Percentiles rank a stretch among this genome's conserved stretches.
Evolutionary conservation across 2,888 invertebrate genomes (phyloP).

Genomic region (Platycheirus rosarum): DNA sequence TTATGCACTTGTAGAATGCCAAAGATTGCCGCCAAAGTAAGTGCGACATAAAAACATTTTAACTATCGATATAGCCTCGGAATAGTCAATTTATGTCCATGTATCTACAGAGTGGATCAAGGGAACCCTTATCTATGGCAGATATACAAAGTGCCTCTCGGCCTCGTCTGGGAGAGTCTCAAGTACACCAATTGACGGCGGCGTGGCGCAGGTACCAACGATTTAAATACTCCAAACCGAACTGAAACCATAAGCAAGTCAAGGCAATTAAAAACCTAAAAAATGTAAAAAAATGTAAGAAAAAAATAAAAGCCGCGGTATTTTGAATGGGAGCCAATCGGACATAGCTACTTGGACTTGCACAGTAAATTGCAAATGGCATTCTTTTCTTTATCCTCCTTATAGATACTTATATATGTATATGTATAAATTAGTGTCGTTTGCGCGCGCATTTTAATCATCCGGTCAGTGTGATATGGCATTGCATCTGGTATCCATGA

Average conservation of each 20-base stretch:
- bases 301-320: conserved; percentile 35
- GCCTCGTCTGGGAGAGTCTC: conserved; percentile 53
- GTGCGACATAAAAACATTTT: conserved; percentile 67
- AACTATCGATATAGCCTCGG: conserved; percentile 37
- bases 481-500: no score
- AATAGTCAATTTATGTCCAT: conserved; percentile 30
- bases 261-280: conserved; percentile 37
- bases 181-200: conserved; percentile 68
- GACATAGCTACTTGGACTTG: conserved; percentile 1
- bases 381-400: conserved; percentile 27
- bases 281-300: neutral
- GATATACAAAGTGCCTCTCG: conserved; percentile 59
- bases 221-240: conserved; percentile 3
- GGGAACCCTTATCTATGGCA: conserved; percentile 56
- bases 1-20: conserved; percentile 22
- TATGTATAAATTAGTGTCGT: no score
- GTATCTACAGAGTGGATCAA: conserved; percentile 48
- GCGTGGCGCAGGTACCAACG: conserved; percentile 32
- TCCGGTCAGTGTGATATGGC: no score
- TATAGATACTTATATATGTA: neutral
- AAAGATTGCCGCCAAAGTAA: conserved; percentile 54
- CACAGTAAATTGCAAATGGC: conserved; percentile 30
- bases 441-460: no score
- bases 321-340: conserved; percentile 20
- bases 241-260: conserved; percentile 3